A percentile compares a stretch with the other conserved stretches of the same genome.
Conservation (phyloP, 2,888 invertebrate genomes). For the Patella depressa region DNA sequence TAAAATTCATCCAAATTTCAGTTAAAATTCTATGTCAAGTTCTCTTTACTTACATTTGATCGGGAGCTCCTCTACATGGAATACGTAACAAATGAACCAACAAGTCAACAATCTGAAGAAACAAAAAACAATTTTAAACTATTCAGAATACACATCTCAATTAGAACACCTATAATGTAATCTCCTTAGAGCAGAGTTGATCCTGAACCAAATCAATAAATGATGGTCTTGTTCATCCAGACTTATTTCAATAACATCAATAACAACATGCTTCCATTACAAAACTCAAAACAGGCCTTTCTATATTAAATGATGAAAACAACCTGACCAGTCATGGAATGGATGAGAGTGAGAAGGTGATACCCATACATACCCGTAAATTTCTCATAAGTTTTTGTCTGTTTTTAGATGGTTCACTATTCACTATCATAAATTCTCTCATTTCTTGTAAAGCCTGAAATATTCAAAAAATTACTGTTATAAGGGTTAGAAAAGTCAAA, state of each 20-base stretch:
- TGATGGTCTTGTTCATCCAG: too few species aligned
- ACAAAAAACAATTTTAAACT: too few species aligned
- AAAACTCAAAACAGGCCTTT: too few species aligned
- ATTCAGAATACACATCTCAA: conserved; percentile 10
- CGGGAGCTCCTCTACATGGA: conserved; percentile 58
- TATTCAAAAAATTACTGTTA: background rate
- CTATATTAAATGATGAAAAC: too few species aligned
- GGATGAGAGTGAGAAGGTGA: too few species aligned
- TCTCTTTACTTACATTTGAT: conserved; percentile 56
- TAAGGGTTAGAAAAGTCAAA: background rate
- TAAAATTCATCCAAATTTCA: too few species aligned
- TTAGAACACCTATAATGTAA: background rate
- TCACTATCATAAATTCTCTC: conserved; percentile 63
- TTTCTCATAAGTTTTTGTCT: conserved; percentile 70
- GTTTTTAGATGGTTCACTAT: conserved; percentile 65
- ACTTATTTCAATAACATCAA: too few species aligned
- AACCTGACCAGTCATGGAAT: too few species aligned
- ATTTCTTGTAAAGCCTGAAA: conserved; percentile 63
- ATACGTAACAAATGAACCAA: conserved; percentile 62
- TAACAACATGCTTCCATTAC: too few species aligned
- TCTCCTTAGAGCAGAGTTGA: too few species aligned
- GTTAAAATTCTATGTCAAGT: too few species aligned
- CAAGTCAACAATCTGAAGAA: conserved; percentile 65
- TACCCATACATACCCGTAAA: conserved; percentile 56
- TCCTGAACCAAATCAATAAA: too few species aligned